Conservation (phyloP, 2,888 invertebrate species). For the Synergus umbraculus region DNA sequence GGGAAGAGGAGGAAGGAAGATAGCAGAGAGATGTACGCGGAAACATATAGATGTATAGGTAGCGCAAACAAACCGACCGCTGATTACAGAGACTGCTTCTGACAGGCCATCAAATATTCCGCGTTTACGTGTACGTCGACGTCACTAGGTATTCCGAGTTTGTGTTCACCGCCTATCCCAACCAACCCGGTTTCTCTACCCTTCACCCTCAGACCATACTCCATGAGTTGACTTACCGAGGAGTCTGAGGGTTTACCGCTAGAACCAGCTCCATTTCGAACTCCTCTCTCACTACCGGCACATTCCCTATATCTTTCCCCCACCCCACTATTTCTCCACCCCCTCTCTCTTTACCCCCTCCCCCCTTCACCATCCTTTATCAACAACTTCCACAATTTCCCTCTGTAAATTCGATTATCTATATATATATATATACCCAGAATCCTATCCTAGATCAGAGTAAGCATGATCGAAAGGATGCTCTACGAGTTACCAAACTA, state of each 20-base stretch:
- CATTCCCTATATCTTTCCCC: constrained; percentile 52
- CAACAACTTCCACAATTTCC: constrained; percentile 67
- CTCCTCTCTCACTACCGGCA: constrained; percentile 53
- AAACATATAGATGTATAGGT: constrained; percentile 61
- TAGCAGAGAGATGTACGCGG: constrained; percentile 49
- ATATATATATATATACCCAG: constrained; percentile 52
- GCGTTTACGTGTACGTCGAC: constrained; percentile 75
- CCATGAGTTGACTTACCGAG: constrained; percentile 64
- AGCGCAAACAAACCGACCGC: constrained; percentile 75
- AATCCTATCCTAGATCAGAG: constrained; percentile 50
- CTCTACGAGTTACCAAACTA: constrained; percentile 54
- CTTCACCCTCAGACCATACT: constrained; percentile 56
- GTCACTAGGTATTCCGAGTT: constrained; percentile 72
- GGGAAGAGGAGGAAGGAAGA: constrained; percentile 49
- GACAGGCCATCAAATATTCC: constrained; percentile 76
- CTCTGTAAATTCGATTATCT: constrained; percentile 73
- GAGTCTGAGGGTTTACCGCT: constrained; percentile 68
- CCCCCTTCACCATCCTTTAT: constrained; percentile 4
- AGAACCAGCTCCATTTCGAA: constrained; percentile 63
- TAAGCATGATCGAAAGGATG: constrained; percentile 59
- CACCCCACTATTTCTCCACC: constrained; percentile 45
- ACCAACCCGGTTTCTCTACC: constrained; percentile 48
- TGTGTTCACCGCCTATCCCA: constrained; percentile 63
- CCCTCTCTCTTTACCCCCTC: constrained; percentile 6
- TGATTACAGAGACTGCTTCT: constrained; percentile 76